Conservation (phyloP, 2,888 invertebrate genomes). For the Amiota minor region DNA sequence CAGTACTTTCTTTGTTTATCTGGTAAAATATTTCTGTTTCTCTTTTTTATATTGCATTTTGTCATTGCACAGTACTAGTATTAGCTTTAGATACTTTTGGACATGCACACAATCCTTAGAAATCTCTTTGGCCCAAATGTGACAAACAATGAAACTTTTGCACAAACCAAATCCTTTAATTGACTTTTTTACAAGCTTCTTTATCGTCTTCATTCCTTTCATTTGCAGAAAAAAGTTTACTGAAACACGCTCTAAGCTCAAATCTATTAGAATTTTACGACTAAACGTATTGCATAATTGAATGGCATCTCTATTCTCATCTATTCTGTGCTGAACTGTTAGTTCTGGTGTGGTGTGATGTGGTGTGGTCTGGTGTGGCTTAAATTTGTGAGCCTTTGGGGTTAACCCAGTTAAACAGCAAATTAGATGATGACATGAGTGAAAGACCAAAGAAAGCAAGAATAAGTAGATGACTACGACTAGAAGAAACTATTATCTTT, state of each 20-base stretch:
- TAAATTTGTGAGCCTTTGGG: too few species aligned
- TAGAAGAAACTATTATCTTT: background rate
- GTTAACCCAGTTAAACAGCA: too few species aligned
- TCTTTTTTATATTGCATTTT: background rate
- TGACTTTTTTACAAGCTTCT: conserved; percentile 49
- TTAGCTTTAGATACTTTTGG: background rate
- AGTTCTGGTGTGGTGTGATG: background rate
- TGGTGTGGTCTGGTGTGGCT: background rate
- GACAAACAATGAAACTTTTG: conserved; percentile 51
- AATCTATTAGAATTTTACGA: too few species aligned
- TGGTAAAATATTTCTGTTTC: background rate
- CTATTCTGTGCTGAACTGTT: background rate
- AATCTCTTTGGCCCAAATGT: conserved; percentile 42
- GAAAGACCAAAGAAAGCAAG: too few species aligned
- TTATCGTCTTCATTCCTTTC: background rate
- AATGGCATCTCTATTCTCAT: background rate
- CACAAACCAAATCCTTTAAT: conserved; percentile 59
- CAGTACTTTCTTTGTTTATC: background rate
- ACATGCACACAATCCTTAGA: background rate
- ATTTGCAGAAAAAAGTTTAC: background rate
- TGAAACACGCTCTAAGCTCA: too few species aligned
- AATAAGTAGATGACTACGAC: too few species aligned
- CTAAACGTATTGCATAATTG: background rate
- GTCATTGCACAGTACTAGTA: background rate
- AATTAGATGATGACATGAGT: too few species aligned